Percentiles rank a stretch among this genome's conserved stretches.
Evolutionary conservation across 1,140 invertebrate species (phyloP).

Genomic region (Diorhabda elongata): DNA sequence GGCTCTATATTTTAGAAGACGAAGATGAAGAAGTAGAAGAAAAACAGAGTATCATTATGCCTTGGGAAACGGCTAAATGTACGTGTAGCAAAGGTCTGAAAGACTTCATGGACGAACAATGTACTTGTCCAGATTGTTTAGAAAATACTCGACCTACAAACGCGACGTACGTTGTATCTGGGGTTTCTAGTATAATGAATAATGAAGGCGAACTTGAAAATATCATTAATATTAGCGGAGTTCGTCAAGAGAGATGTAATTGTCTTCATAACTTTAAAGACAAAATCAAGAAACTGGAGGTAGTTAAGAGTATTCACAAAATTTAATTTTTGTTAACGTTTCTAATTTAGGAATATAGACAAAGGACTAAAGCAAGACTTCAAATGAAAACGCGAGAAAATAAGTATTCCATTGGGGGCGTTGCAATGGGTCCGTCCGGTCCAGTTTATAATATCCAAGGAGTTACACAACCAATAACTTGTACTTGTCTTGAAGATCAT

Average conservation of each 20-base stretch:
- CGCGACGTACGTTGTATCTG: slow-evolving; percentile 3
- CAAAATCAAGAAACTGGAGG: slow-evolving; percentile 22
- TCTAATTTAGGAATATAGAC: slow-evolving; percentile 21
- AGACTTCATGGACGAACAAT: slow-evolving; percentile 22
- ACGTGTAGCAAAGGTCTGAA: slow-evolving; percentile 26
- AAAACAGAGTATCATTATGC: slow-evolving; percentile 12
- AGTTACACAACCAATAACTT: slow-evolving; percentile 22
- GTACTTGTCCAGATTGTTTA: slow-evolving; percentile 27
- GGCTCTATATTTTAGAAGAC: slow-evolving; percentile 1
- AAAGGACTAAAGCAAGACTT: slow-evolving; percentile 19
- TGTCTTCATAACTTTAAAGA: slow-evolving; percentile 25
- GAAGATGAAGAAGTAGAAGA: slow-evolving; percentile 1
- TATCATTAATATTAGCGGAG: slow-evolving; percentile 21
- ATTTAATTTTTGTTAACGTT: background rate
- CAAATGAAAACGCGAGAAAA: slow-evolving; percentile 17
- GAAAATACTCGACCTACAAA: background rate
- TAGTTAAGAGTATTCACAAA: background rate
- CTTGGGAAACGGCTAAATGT: slow-evolving; percentile 13
- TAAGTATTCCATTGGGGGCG: slow-evolving; percentile 23
- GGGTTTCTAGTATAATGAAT: slow-evolving; percentile 7
- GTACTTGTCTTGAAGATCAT: slow-evolving; percentile 25
- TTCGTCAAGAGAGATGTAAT: slow-evolving; percentile 21
- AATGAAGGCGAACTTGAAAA: slow-evolving; percentile 7
- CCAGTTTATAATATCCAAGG: slow-evolving; percentile 28
- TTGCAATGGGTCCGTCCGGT: slow-evolving; percentile 20